phyloP scores from a whole-genome alignment of 2,888 invertebrate species.

The Phaedon cochleariae region DNA sequence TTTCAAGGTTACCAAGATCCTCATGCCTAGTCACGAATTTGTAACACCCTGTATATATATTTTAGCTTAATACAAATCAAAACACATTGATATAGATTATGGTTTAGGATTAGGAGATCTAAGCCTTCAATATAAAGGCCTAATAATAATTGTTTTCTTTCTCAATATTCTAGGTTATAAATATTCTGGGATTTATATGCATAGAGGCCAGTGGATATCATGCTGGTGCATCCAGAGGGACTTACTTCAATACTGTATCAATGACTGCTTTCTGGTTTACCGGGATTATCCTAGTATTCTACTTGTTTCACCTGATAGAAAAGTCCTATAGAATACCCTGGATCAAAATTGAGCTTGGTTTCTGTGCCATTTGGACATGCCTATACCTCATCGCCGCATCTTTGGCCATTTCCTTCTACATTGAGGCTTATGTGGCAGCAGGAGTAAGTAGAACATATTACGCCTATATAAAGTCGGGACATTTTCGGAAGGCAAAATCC shows the following conservation, averaged over 20 bases:
- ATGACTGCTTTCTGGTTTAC: conserved; percentile 90
- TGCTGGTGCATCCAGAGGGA: conserved; percentile 66
- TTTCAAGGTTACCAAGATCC: too few species aligned
- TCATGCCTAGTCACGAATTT: too few species aligned
- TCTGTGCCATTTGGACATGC: conserved; percentile 76
- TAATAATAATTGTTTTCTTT: neutral
- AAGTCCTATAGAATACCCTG: conserved; percentile 86
- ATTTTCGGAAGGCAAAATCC: too few species aligned
- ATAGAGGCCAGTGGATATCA: conserved; percentile 66
- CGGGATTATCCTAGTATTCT: conserved; percentile 78
- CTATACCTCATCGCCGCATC: conserved; percentile 80
- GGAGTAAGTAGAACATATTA: conserved; percentile 69
- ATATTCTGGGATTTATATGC: conserved; percentile 83
- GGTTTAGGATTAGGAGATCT: too few species aligned
- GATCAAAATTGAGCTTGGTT: conserved; percentile 83
- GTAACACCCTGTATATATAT: too few species aligned
- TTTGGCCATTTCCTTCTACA: conserved; percentile 70
- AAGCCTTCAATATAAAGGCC: too few species aligned
- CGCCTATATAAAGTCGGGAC: too few species aligned
- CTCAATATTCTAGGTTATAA: conserved; percentile 66
- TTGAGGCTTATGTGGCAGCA: conserved; percentile 73
- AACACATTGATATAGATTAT: too few species aligned
- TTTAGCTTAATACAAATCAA: too few species aligned
- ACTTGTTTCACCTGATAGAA: conserved; percentile 87
- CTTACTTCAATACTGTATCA: conserved; percentile 80